Evolutionary conservation across 2,888 invertebrate genomes (phyloP).

Genomic region (Cheiracanthium punctorium): DNA sequence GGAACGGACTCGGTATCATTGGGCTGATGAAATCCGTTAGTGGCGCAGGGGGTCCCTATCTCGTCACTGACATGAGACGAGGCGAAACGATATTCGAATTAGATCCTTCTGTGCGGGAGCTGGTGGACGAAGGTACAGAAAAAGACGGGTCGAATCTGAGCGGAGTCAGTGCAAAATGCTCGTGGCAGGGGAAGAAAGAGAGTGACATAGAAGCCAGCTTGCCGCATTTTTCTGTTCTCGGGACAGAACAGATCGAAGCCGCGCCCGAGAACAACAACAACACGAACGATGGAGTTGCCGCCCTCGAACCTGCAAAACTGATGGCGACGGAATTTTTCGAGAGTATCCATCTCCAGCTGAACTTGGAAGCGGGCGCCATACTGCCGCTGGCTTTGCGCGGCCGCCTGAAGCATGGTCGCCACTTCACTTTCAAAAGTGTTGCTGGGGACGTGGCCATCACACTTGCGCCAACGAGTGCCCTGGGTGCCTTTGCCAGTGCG

Average conservation of each 20-base stretch:
- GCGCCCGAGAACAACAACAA: slow-evolving; percentile 76
- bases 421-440: slow-evolving; percentile 93
- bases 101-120: slow-evolving; percentile 80
- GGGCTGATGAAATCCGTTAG: slow-evolving; percentile 81
- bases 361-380: slow-evolving; percentile 87
- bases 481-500: slow-evolving; percentile 84
- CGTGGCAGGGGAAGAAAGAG: slow-evolving; percentile 80
- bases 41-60: slow-evolving; percentile 88
- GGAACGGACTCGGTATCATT: slow-evolving; percentile 89
- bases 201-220: slow-evolving; percentile 36
- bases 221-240: slow-evolving; percentile 74
- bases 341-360: slow-evolving; percentile 85
- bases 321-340: slow-evolving; percentile 77
- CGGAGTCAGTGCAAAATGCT: slow-evolving; percentile 87
- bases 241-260: slow-evolving; percentile 77
- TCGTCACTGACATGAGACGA: slow-evolving; percentile 89
- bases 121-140: slow-evolving; percentile 85
- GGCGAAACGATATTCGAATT: slow-evolving; percentile 86
- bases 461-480: slow-evolving; percentile 86
- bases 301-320: slow-evolving; percentile 73
- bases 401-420: slow-evolving; percentile 88
- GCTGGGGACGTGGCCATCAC: slow-evolving; percentile 87
- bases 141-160: slow-evolving; percentile 88
- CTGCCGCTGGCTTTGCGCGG: slow-evolving; percentile 88
- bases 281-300: slow-evolving; percentile 74